Conservation (phyloP, 2,113 vertebrate genomes). For the Mola mola region DNA sequence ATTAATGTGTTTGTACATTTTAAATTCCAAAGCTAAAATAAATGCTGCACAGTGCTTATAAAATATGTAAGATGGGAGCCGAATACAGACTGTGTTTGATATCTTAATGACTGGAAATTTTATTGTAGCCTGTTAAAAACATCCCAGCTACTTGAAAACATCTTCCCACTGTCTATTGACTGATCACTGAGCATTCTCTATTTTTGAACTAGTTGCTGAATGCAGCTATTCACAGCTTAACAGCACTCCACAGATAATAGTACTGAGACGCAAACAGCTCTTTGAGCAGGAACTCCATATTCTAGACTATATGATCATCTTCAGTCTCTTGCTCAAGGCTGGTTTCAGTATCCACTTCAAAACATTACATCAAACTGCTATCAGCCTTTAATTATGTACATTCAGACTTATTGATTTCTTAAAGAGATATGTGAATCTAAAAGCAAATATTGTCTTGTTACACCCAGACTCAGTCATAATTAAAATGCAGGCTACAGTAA, state of each 20-base stretch:
- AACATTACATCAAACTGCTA: constrained; percentile 6
- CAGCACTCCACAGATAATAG: constrained; percentile 51
- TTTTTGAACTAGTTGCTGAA: constrained; percentile 57
- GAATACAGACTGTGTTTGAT: no score
- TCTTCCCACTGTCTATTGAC: constrained; percentile 23
- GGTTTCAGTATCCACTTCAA: background rate
- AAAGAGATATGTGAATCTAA: constrained; percentile 20
- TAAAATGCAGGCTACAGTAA: constrained; percentile 49
- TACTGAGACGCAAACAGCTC: constrained; percentile 35
- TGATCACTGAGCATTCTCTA: constrained; percentile 42
- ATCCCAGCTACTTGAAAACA: constrained; percentile 38
- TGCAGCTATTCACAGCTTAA: constrained; percentile 48
- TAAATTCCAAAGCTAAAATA: no score
- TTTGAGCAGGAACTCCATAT: constrained; percentile 9
- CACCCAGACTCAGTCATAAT: constrained; percentile 38
- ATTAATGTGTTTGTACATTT: no score
- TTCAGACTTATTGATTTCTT: constrained; percentile 27
- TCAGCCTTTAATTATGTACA: constrained; percentile 25
- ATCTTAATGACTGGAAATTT: no score
- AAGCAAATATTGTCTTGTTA: constrained; percentile 6
- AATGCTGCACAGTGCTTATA: no score
- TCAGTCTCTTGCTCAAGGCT: constrained; percentile 4
- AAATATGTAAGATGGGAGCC: no score
- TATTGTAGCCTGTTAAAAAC: constrained; percentile 15
- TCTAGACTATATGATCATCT: background rate